Percentiles rank a stretch among this genome's conserved stretches.
Conservation (phyloP, 2,797 vertebrate species). For the Neomorphus geoffroyi region DNA sequence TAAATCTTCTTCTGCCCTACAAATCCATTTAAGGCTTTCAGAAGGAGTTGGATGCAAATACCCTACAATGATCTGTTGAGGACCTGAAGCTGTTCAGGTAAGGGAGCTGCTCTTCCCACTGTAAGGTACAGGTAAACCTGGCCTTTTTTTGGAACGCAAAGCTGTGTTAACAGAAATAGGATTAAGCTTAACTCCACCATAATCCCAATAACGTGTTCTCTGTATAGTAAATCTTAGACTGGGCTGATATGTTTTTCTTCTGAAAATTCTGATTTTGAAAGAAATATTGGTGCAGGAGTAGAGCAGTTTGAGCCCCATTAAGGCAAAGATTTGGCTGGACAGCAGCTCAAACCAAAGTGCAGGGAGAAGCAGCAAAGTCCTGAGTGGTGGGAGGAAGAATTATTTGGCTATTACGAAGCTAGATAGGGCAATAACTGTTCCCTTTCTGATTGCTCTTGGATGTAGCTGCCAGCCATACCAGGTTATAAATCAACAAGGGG, state of each 20-base stretch:
- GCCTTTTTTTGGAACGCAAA: slow-evolving; percentile 70
- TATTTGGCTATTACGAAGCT: not conserved
- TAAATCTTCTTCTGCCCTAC: not conserved
- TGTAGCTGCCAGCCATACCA: not conserved
- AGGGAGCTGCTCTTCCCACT: not conserved
- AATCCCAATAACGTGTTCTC: slow-evolving; percentile 53
- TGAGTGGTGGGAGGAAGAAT: not conserved
- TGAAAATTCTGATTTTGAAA: not conserved
- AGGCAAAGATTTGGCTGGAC: not conserved
- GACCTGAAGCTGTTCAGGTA: not conserved
- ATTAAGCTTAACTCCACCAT: slow-evolving; percentile 64
- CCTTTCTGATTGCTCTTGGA: not conserved
- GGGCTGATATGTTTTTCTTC: not conserved
- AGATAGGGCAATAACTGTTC: not conserved
- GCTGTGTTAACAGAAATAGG: slow-evolving; percentile 62
- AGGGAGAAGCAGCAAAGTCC: not conserved
- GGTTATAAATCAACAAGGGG: not conserved
- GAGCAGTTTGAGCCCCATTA: not conserved
- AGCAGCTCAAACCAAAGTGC: not conserved
- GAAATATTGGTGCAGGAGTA: not conserved
- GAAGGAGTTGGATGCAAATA: not conserved
- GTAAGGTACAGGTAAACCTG: slow-evolving; percentile 15
- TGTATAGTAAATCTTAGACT: slow-evolving; percentile 4
- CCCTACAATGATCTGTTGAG: not conserved
- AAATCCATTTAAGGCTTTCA: not conserved